A percentile compares a stretch with the other conserved stretches of the same genome.
Conservation (phyloP, 2,113 vertebrate species). For the Carlito syrichta region DNA sequence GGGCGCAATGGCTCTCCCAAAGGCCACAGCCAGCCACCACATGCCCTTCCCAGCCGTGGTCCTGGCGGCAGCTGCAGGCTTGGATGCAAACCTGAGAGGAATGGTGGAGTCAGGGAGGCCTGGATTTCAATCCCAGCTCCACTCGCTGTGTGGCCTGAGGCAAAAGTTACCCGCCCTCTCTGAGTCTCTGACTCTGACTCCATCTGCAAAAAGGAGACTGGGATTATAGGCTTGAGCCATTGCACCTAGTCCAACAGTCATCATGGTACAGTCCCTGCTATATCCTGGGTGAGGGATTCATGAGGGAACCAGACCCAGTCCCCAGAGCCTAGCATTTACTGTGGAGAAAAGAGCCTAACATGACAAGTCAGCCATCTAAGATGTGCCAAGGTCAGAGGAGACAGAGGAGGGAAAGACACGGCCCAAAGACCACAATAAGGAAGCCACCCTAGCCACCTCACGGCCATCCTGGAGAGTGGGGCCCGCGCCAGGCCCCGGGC, state of each 20-base stretch:
- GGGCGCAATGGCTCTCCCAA: background rate
- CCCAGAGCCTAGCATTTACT: too few species aligned
- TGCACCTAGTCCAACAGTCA: too few species aligned
- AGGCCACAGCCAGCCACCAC: background rate
- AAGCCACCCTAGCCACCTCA: background rate
- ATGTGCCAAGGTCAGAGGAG: background rate
- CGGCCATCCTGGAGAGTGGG: background rate
- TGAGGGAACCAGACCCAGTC: too few species aligned
- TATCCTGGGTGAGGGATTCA: too few species aligned
- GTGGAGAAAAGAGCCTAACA: background rate
- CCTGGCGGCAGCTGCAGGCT: too few species aligned
- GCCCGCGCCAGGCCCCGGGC: background rate
- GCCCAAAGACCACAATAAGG: background rate
- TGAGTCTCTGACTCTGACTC: slow-evolving; percentile 34
- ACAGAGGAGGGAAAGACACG: background rate
- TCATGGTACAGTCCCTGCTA: too few species aligned
- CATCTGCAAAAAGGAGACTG: background rate
- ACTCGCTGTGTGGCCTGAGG: background rate
- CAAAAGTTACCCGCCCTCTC: slow-evolving; percentile 49
- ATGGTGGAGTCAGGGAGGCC: background rate
- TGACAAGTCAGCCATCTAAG: background rate
- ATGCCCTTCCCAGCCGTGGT: background rate
- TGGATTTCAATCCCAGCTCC: background rate
- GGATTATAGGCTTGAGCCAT: too few species aligned
- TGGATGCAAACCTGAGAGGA: background rate